Evolutionary conservation across 2,113 vertebrate genomes (phyloP), one percentile per base, ranked within the genome.

Genomic region (Petaurus breviceps): DNA sequence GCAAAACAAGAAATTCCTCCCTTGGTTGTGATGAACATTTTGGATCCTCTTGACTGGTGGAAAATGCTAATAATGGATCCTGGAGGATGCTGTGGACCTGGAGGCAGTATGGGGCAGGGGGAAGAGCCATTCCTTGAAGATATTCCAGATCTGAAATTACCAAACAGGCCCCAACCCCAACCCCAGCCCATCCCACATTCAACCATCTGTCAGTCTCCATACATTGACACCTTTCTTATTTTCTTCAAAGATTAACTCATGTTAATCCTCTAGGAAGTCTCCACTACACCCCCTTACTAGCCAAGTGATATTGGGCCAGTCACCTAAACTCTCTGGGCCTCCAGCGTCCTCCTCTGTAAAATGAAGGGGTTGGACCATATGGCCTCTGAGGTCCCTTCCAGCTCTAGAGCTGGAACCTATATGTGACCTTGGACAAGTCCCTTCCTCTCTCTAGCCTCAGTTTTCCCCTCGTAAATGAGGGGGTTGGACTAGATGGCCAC

Each of bases 51-150:
- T 14, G 95, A 16, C 16, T 93, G 54, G 51, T 51, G 47, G 53
- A 91, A 95, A 92, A 91, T 12, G 19, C 84, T 24, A 93, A 95
- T 89, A 68, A 94, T 93, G 68, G 7, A 90, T 91, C 84, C n/a
- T 50, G 31, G 47, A 91, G 16, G 31, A 43, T 51, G 46, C 68
- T 92, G 93, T 26, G 90, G 12, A 92, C 31, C 54, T 90, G 54
- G 37, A 77, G 37, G 31, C 61, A n/a, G 12, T 77, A 77, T n/a
- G 37, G 37, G 37, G 16, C 37, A 49, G 37, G 55, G 55, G 94
- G 93, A 46, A 50, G 31, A 94, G 95, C 2, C 37, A 31, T 49
- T 49, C 47, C 47, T 49, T 49, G 47, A 49, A 49, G 4, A 49
- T 49, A 49, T 49, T 49, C 47, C 47, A 49, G 47, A 49, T 49